Conservation (phyloP, 1,140 invertebrate species). For the Idris sp. region DNA sequence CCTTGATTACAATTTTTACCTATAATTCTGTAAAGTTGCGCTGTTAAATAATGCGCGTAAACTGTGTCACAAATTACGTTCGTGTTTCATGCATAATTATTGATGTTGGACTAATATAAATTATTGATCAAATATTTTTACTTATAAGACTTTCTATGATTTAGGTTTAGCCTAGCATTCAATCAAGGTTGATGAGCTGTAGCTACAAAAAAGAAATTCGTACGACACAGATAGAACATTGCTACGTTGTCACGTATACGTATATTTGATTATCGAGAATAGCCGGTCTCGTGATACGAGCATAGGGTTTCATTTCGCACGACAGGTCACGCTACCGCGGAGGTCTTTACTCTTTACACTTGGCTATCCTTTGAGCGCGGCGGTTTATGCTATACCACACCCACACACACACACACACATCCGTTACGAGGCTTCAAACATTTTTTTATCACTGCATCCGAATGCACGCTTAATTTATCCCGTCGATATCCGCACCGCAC, state of each 20-base stretch:
- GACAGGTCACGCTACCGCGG: constrained; percentile 50
- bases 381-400: constrained; percentile 28
- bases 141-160: constrained; percentile 10
- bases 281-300: constrained; percentile 46
- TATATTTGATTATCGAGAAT: constrained; percentile 60
- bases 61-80: too few species aligned
- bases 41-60: too few species aligned
- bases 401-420: constrained; percentile 20
- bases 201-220: constrained; percentile 13
- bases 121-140: constrained; percentile 3
- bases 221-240: neutral
- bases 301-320: constrained; percentile 55
- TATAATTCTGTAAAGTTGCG: too few species aligned
- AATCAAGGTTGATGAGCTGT: constrained; percentile 23
- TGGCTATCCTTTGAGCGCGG: constrained; percentile 52
- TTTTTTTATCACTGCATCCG: constrained; percentile 36
- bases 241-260: constrained; percentile 3
- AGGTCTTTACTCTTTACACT: constrained; percentile 61
- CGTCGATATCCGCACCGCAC: constrained; percentile 1
- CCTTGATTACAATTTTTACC: too few species aligned
- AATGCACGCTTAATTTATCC: constrained; percentile 37
- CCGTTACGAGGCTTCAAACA: constrained; percentile 49
- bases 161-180: constrained; percentile 15
- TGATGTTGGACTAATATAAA: too few species aligned
- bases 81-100: too few species aligned